Evolutionary conservation across 1,140 invertebrate genomes (phyloP), one percentile per base, ranked within the genome.

Genomic region (Drosophila parabipectinata): DNA sequence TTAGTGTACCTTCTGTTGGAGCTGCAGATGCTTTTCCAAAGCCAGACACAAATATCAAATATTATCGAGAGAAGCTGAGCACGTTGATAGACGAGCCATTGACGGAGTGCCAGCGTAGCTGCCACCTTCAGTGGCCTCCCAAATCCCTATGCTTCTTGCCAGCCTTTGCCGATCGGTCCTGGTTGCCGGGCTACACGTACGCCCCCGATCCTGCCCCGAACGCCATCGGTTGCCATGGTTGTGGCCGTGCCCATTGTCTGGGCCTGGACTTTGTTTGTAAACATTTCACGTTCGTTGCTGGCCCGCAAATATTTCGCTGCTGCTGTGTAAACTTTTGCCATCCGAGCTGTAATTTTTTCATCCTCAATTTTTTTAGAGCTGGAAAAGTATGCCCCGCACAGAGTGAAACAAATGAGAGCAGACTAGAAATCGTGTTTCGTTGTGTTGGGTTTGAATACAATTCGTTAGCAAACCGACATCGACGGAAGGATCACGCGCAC

Each of bases 221-320:
- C 67, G 37, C 66, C 60, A 76, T 62, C 67, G 52, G 83, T 68
- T 64, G 47, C 83, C 62, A 53, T 75, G 48, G 12, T n/a, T 47
- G 44, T 24, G 44, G 61, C 44, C 32, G 28, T 58, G 32, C 39
- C 39, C 48, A 41, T 12, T 51, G 50, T 48, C 61, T 53, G 56
- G 52, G 69, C 39, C 69, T 50, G 57, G 75, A 88, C 78, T 82
- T 87, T 88, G 83, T 88, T 88, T 88, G 87, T 88, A 88, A 88
- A 88, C 83, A 88, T 88, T 88, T 83, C 83, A 88, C 83, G 83
- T 87, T 75, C 71, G 79, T 79, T 71, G 72, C 61, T 52, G 47
- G 64, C 67, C 58, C 72, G 57, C 73, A 84, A 82, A 77, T 69
- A 69, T 69, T 71, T 57, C 63, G 63, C 66, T 69, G 32, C 62